These are phyloP conservation scores for Thryonomys swinderianus DNA, from an alignment of 2,113 vertebrate genomes.

Conservation along the genomic window DNA sequence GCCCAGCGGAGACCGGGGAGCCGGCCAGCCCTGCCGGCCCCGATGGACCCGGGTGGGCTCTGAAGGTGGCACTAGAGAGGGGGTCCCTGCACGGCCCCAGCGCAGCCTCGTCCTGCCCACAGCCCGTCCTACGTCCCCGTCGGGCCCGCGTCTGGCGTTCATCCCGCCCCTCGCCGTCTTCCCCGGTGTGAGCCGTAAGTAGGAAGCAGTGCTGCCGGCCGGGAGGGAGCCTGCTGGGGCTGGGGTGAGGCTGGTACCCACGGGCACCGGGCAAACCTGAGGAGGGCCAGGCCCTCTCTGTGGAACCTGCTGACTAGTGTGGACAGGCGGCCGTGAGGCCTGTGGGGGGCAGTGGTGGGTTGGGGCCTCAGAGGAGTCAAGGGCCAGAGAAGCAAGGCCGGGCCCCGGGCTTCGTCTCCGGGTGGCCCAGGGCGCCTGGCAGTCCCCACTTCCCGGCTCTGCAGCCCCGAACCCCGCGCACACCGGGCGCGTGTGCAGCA, in stretches of 20 bases:
- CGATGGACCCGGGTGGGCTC: background rate
- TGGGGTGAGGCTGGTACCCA: background rate
- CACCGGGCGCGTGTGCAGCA: conserved; percentile 92
- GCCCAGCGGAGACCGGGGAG: too few species aligned
- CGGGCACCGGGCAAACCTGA: background rate
- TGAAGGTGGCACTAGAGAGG: fast-evolving
- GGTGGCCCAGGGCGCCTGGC: fast-evolving
- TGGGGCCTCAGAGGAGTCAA: background rate
- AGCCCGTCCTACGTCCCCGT: background rate
- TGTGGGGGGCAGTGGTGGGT: background rate
- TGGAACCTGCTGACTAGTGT: background rate
- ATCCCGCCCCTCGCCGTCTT: background rate
- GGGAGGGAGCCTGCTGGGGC: background rate
- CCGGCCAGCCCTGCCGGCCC: too few species aligned
- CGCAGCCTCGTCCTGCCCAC: background rate
- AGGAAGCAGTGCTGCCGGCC: fast-evolving
- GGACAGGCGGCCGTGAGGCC: fast-evolving
- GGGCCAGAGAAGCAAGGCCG: background rate
- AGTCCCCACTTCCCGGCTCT: background rate
- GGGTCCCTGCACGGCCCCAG: fast-evolving
- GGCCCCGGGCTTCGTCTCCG: background rate
- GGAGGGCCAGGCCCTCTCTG: too few species aligned
- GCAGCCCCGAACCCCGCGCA: conserved; percentile 87
- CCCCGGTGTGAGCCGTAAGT: conserved; percentile 64
- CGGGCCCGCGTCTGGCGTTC: background rate